These are phyloP conservation scores for Agriopis marginaria DNA, from an alignment of 2,888 invertebrate genomes.

Conservation along the genomic window DNA sequence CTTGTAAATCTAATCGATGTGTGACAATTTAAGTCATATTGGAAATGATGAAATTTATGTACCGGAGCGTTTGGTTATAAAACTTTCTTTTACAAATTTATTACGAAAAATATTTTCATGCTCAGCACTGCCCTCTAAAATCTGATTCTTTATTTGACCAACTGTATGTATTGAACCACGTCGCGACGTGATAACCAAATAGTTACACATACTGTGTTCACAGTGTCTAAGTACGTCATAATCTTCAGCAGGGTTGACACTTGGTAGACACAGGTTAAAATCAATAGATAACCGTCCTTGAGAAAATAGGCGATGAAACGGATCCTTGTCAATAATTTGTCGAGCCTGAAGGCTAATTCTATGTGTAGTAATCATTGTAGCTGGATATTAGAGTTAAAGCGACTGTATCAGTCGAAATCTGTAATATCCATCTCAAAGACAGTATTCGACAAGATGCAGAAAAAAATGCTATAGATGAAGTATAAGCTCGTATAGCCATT, in stretches of 20 bases:
- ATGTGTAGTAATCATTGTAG: too few relatives aligned
- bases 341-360: too few relatives aligned
- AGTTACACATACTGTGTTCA: not conserved
- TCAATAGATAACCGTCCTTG: not conserved
- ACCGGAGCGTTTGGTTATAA: not conserved
- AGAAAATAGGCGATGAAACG: not conserved
- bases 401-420: too few relatives aligned
- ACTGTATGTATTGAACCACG: constrained; percentile 2
- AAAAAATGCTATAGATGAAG: too few relatives aligned
- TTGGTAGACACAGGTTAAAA: not conserved
- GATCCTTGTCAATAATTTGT: not conserved
- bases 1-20: not conserved
- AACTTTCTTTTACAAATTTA: not conserved
- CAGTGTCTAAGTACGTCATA: not conserved
- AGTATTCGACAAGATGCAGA: too few relatives aligned
- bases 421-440: too few relatives aligned
- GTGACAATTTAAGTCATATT: not conserved
- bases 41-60: not conserved
- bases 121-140: not conserved
- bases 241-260: not conserved
- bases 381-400: too few relatives aligned
- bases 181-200: not conserved
- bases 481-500: not conserved
- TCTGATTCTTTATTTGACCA: not conserved
- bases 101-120: not conserved